Conservation (phyloP, 2,113 vertebrate genomes). For the Archocentrus centrarchus region DNA sequence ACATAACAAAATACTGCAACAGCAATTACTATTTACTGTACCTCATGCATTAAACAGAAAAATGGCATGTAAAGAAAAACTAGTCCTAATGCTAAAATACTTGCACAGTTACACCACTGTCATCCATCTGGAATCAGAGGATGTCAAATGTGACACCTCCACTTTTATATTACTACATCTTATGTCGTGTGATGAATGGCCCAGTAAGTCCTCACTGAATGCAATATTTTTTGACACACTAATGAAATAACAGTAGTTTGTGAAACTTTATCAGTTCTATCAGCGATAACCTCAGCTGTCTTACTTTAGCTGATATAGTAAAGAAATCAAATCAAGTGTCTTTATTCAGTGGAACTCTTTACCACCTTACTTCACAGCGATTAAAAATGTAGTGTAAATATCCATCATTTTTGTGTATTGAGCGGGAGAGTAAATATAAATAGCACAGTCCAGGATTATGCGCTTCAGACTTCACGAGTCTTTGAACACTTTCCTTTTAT, state of each 20-base stretch:
- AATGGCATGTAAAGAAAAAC: not conserved
- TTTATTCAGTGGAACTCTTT: not conserved
- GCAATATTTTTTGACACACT: not conserved
- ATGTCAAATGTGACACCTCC: slow-evolving; percentile 3
- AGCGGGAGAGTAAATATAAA: slow-evolving; percentile 52
- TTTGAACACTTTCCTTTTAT: slow-evolving; percentile 51
- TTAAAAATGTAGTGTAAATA: slow-evolving; percentile 22
- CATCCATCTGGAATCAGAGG: not conserved
- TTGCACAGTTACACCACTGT: not conserved
- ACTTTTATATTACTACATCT: not conserved
- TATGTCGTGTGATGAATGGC: no score
- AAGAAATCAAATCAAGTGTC: not conserved
- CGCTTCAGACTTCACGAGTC: slow-evolving; percentile 10
- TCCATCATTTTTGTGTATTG: slow-evolving; percentile 20
- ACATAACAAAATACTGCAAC: not conserved
- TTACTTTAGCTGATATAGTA: not conserved
- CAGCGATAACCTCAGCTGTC: not conserved
- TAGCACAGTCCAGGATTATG: slow-evolving; percentile 20
- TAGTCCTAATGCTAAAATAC: not conserved
- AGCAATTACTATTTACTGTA: not conserved
- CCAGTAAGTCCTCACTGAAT: no score
- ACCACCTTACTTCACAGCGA: not conserved
- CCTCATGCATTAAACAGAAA: not conserved
- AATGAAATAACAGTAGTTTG: not conserved
- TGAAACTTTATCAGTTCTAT: not conserved